Conservation (phyloP, 2,797 vertebrate species). For the Trachops cirrhosus region DNA sequence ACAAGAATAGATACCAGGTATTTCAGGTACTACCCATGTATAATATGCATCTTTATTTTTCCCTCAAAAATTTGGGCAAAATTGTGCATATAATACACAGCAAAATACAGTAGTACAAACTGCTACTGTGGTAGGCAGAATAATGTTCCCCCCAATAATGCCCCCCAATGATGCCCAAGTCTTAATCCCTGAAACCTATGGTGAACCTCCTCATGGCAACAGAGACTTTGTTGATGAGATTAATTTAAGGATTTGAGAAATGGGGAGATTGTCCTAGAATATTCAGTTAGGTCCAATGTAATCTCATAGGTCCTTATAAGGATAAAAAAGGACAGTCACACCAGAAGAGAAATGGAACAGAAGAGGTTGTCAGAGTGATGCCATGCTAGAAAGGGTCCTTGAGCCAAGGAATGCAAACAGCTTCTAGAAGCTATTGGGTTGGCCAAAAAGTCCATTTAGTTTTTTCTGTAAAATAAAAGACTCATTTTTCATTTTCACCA, state of each 20-base stretch:
- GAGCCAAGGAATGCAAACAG: neutral
- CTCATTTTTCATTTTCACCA: neutral
- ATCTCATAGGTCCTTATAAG: neutral
- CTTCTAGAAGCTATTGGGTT: neutral
- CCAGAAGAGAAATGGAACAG: neutral
- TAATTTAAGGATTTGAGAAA: neutral
- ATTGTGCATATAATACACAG: too few relatives aligned
- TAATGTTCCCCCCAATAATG: neutral
- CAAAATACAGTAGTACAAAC: neutral
- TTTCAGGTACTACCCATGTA: too few relatives aligned
- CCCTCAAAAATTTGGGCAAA: too few relatives aligned
- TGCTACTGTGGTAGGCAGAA: neutral
- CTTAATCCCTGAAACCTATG: neutral
- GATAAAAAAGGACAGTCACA: neutral
- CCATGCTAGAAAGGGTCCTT: neutral
- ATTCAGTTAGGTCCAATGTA: neutral
- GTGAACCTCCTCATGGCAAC: neutral
- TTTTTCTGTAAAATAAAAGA: too few relatives aligned
- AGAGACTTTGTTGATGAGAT: neutral
- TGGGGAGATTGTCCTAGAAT: neutral
- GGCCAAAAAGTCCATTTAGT: too few relatives aligned
- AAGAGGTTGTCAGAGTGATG: neutral
- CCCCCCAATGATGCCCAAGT: neutral
- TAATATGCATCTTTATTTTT: too few relatives aligned
- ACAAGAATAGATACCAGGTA: too few relatives aligned